A percentile compares a stretch with the other conserved stretches of the same genome.
Evolutionary conservation across 1,140 invertebrate genomes (phyloP).

Genomic region (Nymphalis io): DNA sequence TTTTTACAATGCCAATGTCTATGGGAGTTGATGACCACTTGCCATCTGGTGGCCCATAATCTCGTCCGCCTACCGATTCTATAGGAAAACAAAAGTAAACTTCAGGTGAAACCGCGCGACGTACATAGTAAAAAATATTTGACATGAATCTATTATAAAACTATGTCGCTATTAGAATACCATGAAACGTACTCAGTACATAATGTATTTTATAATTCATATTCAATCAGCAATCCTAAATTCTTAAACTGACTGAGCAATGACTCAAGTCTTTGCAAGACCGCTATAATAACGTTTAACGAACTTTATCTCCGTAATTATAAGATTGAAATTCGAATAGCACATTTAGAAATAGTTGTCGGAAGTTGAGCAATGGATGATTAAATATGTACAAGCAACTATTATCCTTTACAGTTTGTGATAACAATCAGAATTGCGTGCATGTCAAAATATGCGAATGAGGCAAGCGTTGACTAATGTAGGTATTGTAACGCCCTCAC

Average conservation of each 20-base stretch:
- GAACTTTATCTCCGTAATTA: conserved; percentile 5
- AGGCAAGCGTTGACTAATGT: conserved; percentile 31
- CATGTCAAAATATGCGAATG: conserved; percentile 10
- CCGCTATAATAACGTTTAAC: background rate
- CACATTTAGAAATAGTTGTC: conserved; percentile 22
- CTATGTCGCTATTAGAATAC: background rate
- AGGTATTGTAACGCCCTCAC: conserved; percentile 41
- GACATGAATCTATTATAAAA: conserved; percentile 5
- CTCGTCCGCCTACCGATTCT: no score
- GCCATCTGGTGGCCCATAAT: no score
- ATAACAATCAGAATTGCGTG: conserved; percentile 35
- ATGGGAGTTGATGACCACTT: no score
- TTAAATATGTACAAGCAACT: conserved; percentile 33
- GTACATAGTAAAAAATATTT: background rate
- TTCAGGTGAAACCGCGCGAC: no score
- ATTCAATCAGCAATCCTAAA: conserved; percentile 44
- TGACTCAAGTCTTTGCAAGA: conserved; percentile 35
- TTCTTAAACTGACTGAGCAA: conserved; percentile 38
- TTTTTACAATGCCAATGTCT: no score
- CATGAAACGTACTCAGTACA: conserved; percentile 5
- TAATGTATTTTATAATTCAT: conserved; percentile 40
- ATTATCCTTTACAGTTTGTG: conserved; percentile 16
- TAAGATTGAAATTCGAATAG: conserved; percentile 29
- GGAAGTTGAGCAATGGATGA: conserved; percentile 34
- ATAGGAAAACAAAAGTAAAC: no score